Evolutionary conservation across 2,113 vertebrate species (phyloP).

Genomic region (Cebidichthys violaceus): DNA sequence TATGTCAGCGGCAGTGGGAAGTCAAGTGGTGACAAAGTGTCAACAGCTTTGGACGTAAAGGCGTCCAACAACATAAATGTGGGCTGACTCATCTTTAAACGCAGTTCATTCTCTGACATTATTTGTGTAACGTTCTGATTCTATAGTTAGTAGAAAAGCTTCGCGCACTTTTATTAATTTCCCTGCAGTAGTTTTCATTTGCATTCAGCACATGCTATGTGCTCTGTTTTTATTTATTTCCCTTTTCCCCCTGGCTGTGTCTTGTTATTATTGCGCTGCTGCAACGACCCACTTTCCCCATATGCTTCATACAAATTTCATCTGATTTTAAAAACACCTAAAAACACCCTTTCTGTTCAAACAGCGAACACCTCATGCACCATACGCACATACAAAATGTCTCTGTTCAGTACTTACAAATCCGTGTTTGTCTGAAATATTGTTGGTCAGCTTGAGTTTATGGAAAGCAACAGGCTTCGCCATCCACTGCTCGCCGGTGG

Average conservation of each 20-base stretch:
- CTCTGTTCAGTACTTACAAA: slow-evolving; percentile 90
- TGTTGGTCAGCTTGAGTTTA: slow-evolving; percentile 99
- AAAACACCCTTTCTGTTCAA: neutral
- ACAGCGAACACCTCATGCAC: neutral
- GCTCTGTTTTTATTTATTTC: neutral
- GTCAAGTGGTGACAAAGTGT: slow-evolving; percentile 55
- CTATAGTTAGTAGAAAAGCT: neutral
- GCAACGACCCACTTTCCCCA: neutral
- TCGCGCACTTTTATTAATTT: neutral
- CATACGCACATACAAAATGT: neutral
- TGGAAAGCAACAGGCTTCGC: slow-evolving; percentile 98
- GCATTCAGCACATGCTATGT: neutral
- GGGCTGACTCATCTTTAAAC: neutral
- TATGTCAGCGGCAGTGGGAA: slow-evolving; percentile 29
- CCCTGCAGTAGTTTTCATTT: neutral
- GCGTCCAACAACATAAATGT: neutral
- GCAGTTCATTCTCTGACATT: neutral
- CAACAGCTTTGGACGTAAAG: slow-evolving; percentile 39
- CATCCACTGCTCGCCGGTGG: slow-evolving; percentile 99
- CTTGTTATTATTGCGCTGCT: neutral
- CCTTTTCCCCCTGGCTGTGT: neutral
- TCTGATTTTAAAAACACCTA: slow-evolving; percentile 11
- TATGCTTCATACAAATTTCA: slow-evolving; percentile 28
- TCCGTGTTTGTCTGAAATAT: slow-evolving; percentile 99
- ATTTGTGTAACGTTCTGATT: neutral